These are phyloP conservation scores for Brachystomella parvula DNA, from an alignment of 1,140 invertebrate species.

Conservation along the genomic window DNA sequence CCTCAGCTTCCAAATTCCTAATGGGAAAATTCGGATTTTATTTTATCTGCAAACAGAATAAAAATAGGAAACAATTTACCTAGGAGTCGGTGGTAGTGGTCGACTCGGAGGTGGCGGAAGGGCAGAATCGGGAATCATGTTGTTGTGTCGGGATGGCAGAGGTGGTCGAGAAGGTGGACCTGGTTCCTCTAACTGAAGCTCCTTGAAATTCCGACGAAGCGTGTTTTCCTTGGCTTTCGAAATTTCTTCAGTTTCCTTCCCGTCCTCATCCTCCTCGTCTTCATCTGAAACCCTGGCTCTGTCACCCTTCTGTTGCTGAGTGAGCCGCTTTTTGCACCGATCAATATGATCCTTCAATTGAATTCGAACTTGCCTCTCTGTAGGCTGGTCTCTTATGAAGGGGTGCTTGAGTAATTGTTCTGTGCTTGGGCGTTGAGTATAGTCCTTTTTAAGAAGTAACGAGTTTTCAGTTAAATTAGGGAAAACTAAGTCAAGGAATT, in stretches of 20 bases:
- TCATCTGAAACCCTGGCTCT: conserved; percentile 51
- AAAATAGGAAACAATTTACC: conserved; percentile 23
- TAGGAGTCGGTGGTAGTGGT: conserved; percentile 51
- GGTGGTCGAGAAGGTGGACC: conserved; percentile 70
- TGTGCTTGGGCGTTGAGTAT: conserved; percentile 94
- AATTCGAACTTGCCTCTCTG: conserved; percentile 93
- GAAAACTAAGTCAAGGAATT: neutral
- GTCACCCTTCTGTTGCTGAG: conserved; percentile 59
- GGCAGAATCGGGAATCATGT: conserved; percentile 58
- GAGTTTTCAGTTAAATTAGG: neutral
- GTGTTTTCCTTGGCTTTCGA: conserved; percentile 70
- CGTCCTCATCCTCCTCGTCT: conserved; percentile 71
- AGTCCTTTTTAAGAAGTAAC: conserved; percentile 54
- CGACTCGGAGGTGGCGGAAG: conserved; percentile 74
- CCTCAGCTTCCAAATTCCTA: conserved; percentile 42
- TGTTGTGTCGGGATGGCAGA: conserved; percentile 75
- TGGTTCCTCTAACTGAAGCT: conserved; percentile 34
- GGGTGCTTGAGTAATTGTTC: conserved; percentile 95
- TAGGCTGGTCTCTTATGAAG: conserved; percentile 96
- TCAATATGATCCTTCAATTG: conserved; percentile 99
- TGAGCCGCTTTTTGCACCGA: conserved; percentile 87
- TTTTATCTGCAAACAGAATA: neutral
- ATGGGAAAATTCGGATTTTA: conserved; percentile 26
- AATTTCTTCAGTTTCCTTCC: conserved; percentile 51
- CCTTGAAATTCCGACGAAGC: conserved; percentile 88